Evolutionary conservation across 1,140 invertebrate species (phyloP), one percentile per base, ranked within the genome.

Genomic region (Hyles euphorbiae): DNA sequence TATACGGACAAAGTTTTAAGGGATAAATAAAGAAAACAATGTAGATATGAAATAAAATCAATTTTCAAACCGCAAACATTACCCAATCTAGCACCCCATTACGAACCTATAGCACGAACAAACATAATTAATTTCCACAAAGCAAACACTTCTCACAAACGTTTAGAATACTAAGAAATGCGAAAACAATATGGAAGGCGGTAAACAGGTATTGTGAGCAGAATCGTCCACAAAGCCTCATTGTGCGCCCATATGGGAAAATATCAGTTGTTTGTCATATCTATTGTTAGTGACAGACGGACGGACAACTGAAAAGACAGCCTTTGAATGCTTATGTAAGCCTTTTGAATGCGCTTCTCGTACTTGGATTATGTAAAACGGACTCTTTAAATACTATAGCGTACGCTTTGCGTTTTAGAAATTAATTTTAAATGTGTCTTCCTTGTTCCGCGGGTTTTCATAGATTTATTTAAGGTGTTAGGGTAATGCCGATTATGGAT

Each of bases 301-400:
- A 87, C 70, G 74, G 84, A 87, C 84, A 87, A 81, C 81, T 85
- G 82, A 83, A 87, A 87, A 84, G 84, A 83, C 82, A 67, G 66
- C 53, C 75, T 75, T 81, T 85, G 81, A 84, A 87, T 81, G 76
- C 71, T 72, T 81, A 79, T 76, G 65, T 76, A 81, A 78, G 74
- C 63, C 65, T 64, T 74, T 76, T 70, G 64, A 74, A 78, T 74
- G 64, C 65, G 49, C 22, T 22, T 22, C 22, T 22, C 36, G 36
- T 40, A 40, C 63, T 62, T 60, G 48, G 36, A 69, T 85, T 84
- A 82, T 80, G 78, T 77, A 75, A 79, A 40, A 40, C 36, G 36
- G 76, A 61, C 53, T 62, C 44, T 55, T 58, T 61, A 48, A 49
- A 32, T 9, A 58, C 54, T 60, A 70, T 68, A 65, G 62, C 70